Base-by-base conservation (phyloP, 1,140 invertebrate species). In the Chymomyza costata region DNA sequence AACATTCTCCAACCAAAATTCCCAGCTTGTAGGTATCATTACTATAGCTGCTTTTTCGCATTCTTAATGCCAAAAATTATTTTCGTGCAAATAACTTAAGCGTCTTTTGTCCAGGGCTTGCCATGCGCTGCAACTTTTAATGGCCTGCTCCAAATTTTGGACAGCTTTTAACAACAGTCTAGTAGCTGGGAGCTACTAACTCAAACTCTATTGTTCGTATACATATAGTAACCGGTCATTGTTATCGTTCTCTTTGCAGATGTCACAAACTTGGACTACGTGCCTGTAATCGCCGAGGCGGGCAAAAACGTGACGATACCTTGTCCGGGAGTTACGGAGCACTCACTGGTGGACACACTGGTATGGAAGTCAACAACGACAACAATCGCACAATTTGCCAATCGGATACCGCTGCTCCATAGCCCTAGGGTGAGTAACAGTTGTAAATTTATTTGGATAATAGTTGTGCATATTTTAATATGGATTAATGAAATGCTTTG, bases 301-400 rank as follows among this genome's bases (percentile, higher is more conserved):
- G 90, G 90, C 35, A 87, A 88, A 50, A 91, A 91, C 82, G 87
- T 90, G 46, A 90, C 89, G 31, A 80, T 92, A 59, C 85, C 88
- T 25, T 92, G 90, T 86, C 90, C 91, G 1, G 90, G 90, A 8
- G 90, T 91, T 30, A 90, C 88, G 40, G 89, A 90, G 73, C 87
- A 89, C 57, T 90, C 90, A 6, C 73, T 91, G 65, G 89, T 92
- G 57, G 83, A 88, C 62, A 89, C 87, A 44, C 83, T 92, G 53
- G 90, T 90, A 65, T 92, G 91, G 91, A 87, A 87, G 47, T 85
- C 84, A 18, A 55, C 82, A 3, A 73, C 80, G n/a, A 83, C 82
- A 55, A 85, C 82, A 53, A 85, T 86, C 62, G 84, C 84, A 8
- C 84, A 86, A 58, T 86, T 85, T 48, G 82, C 82, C 37, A 86